Conservation (phyloP, 2,888 invertebrate genomes). For the Morpho achilles region DNA sequence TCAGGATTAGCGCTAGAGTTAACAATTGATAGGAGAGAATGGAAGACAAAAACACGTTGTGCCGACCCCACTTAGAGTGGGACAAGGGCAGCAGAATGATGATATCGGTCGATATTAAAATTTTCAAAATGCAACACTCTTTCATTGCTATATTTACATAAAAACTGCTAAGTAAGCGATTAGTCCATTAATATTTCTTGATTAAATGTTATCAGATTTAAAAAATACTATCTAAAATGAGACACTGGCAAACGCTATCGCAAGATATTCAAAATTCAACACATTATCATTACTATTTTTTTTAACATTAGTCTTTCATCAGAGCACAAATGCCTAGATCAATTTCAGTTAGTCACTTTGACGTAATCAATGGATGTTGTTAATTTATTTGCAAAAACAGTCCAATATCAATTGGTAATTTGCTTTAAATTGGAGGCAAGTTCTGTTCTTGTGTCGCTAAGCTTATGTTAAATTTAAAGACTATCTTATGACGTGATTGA, state of each 20-base stretch:
- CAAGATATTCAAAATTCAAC: constrained; percentile 2
- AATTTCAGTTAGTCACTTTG: constrained; percentile 4
- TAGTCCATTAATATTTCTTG: not conserved
- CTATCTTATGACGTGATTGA: no score
- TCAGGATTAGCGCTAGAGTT: no score
- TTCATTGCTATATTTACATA: not conserved
- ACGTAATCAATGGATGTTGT: constrained; percentile 1
- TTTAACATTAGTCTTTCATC: constrained; percentile 34
- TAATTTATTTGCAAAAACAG: not conserved
- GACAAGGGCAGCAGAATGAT: no score
- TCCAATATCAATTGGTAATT: not conserved
- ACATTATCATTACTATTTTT: constrained; percentile 24
- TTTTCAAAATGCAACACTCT: not conserved
- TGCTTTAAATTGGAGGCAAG: no score
- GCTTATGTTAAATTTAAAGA: no score
- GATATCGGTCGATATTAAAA: not conserved
- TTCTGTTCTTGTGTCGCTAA: no score
- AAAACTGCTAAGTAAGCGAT: not conserved
- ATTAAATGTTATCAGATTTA: not conserved
- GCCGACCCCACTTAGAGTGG: no score
- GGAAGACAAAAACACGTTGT: no score
- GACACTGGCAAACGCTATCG: no score
- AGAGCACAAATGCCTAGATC: constrained; percentile 31
- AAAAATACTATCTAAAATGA: no score
- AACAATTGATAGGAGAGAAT: no score